Conservation (phyloP, 1,140 invertebrate species). For the Zophobas atratus region DNA sequence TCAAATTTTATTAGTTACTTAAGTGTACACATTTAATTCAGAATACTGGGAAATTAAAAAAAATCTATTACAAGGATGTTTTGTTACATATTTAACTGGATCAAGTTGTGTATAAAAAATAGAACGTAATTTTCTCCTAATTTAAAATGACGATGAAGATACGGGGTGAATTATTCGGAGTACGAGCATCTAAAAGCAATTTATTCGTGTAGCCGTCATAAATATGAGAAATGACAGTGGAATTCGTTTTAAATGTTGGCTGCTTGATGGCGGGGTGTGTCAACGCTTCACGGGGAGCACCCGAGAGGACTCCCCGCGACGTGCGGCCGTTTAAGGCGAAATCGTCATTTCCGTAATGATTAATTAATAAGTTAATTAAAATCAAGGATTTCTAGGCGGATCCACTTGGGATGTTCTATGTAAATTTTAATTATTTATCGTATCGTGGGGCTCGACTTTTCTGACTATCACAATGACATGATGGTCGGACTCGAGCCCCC, state of each 20-base stretch:
- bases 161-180: background rate
- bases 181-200: constrained; percentile 13
- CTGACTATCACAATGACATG: constrained; percentile 54
- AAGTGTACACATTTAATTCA: too few species aligned
- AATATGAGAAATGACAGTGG: constrained; percentile 33
- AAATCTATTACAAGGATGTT: too few species aligned
- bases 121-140: too few species aligned
- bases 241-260: constrained; percentile 37
- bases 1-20: too few species aligned
- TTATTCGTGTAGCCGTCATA: constrained; percentile 26
- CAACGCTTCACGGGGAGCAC: constrained; percentile 31
- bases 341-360: constrained; percentile 32
- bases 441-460: constrained; percentile 31
- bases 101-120: too few species aligned
- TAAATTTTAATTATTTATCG: constrained; percentile 38
- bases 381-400: constrained; percentile 5
- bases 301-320: constrained; percentile 24
- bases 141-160: background rate
- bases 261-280: constrained; percentile 40
- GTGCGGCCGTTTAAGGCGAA: constrained; percentile 13
- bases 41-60: too few species aligned
- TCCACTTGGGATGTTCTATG: constrained; percentile 23
- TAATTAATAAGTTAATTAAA: constrained; percentile 48
- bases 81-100: too few species aligned
- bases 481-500: constrained; percentile 48